These are phyloP conservation scores for Garrulus glandarius DNA, from an alignment of 2,797 vertebrate species.

Conservation along the genomic window DNA sequence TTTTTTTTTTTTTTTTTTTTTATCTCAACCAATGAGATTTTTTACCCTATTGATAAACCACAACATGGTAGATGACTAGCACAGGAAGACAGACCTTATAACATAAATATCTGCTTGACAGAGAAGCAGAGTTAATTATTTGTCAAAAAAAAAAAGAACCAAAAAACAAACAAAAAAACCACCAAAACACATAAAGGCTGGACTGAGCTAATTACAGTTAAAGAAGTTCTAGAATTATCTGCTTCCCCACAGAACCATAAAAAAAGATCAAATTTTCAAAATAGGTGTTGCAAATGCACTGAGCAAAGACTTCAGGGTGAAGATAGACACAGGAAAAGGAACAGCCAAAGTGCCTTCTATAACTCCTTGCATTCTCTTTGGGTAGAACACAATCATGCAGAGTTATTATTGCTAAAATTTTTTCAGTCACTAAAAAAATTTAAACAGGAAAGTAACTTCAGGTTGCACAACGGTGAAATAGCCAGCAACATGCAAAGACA, in stretches of 20 bases:
- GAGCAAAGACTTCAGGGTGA: background rate
- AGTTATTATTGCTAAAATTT: background rate
- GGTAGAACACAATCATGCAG: background rate
- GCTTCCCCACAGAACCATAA: background rate
- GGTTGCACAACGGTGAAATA: background rate
- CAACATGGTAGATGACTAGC: accelerated
- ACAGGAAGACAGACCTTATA: background rate
- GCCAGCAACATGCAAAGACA: background rate
- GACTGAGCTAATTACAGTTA: background rate
- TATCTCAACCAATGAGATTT: accelerated
- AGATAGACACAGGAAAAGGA: background rate
- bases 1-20: background rate
- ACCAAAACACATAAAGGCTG: background rate
- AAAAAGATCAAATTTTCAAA: background rate
- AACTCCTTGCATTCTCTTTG: background rate
- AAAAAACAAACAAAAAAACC: background rate
- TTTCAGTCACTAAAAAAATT: background rate
- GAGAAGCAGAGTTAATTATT: background rate
- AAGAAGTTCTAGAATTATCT: background rate
- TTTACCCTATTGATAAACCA: background rate
- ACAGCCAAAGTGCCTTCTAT: too few relatives aligned
- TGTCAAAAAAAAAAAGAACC: background rate
- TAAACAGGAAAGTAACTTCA: background rate
- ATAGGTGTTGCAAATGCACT: background rate
- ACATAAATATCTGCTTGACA: background rate